Evolutionary conservation across 1,140 invertebrate genomes (phyloP).

Genomic region (Leptonema lineaticorne): DNA sequence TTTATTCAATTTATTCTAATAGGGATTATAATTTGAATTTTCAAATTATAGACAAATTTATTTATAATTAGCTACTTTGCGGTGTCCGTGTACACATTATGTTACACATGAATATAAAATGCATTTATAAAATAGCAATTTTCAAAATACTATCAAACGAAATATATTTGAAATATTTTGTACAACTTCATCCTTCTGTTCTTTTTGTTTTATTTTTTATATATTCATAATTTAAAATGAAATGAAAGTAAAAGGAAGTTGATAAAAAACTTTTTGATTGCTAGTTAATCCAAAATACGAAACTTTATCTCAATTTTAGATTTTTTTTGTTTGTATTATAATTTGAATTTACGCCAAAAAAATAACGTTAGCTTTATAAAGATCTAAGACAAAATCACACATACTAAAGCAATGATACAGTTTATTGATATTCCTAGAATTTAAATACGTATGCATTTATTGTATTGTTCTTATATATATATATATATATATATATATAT

Average conservation of each 20-base stretch:
- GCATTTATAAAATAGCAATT: neutral
- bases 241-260: neutral
- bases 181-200: too few relatives aligned
- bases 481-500: too few relatives aligned
- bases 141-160: neutral
- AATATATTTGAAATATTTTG: neutral
- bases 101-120: neutral
- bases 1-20: constrained; percentile 30
- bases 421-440: constrained; percentile 14
- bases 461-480: too few relatives aligned
- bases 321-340: neutral
- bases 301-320: neutral
- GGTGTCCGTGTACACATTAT: neutral
- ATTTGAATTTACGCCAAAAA: constrained; percentile 10
- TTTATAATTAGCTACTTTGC: neutral
- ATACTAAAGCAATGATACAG: neutral
- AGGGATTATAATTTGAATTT: constrained; percentile 30
- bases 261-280: neutral
- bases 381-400: constrained; percentile 4
- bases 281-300: neutral
- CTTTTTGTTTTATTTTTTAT: too few relatives aligned
- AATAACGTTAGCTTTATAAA: constrained; percentile 9
- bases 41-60: constrained; percentile 10
- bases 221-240: too few relatives aligned
- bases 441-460: too few relatives aligned